Percentiles rank a stretch among this genome's conserved stretches.
phyloP scores from a whole-genome alignment of 2,888 invertebrate genomes.

The Tetropium fuscum region DNA sequence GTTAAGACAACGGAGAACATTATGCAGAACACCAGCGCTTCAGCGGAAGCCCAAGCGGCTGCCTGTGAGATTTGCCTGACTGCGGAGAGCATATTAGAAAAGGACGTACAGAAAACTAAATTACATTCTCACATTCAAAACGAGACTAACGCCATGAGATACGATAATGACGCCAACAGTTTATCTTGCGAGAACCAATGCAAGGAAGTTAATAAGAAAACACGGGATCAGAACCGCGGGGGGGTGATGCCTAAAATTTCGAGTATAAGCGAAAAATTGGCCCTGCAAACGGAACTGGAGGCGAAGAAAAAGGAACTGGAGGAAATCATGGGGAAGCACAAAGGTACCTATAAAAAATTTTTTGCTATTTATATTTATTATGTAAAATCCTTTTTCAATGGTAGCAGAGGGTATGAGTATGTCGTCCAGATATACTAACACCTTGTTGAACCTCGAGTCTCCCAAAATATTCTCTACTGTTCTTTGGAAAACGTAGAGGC shows the following conservation, averaged over 20 bases:
- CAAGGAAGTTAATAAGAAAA: conserved; percentile 61
- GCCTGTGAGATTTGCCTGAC: conserved; percentile 54
- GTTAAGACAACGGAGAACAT: conserved; percentile 60
- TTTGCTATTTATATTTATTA: not conserved
- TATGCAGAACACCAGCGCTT: conserved; percentile 44
- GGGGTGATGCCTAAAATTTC: conserved; percentile 44
- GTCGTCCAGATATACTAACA: too few species aligned
- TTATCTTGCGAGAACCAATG: conserved; percentile 51
- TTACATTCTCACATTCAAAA: conserved; percentile 38
- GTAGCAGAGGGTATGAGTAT: too few species aligned
- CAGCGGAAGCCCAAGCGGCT: conserved; percentile 50
- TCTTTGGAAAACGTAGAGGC: too few species aligned
- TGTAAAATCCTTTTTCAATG: not conserved
- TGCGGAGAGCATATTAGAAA: conserved; percentile 60
- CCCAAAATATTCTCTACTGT: too few species aligned
- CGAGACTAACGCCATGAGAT: conserved; percentile 32
- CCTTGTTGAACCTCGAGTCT: too few species aligned
- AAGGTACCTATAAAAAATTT: conserved; percentile 54
- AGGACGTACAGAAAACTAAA: conserved; percentile 49
- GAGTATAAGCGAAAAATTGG: conserved; percentile 69
- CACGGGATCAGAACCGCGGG: conserved; percentile 33
- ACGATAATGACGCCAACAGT: conserved; percentile 50
- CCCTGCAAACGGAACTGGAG: conserved; percentile 71
- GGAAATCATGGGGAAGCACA: conserved; percentile 75
- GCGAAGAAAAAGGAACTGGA: conserved; percentile 76